Evolutionary conservation across 2,888 invertebrate genomes (phyloP).

Genomic region (Cephus spinipes): DNA sequence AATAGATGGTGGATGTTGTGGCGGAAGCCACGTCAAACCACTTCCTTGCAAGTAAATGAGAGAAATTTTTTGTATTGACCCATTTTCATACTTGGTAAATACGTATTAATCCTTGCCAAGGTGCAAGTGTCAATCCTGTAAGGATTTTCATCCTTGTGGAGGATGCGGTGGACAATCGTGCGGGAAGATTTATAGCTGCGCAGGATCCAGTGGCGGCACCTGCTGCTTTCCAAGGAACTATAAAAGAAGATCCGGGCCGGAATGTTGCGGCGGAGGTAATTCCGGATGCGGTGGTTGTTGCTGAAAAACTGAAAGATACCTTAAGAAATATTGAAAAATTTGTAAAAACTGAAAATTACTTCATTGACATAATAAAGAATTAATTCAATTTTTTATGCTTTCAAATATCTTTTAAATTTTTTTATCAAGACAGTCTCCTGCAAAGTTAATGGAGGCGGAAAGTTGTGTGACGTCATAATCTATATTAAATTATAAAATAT

Average conservation of each 20-base stretch:
- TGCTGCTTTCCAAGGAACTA: slow-evolving; percentile 43
- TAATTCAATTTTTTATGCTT: too few relatives aligned
- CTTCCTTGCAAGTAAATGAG: slow-evolving; percentile 32
- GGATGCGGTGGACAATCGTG: slow-evolving; percentile 43
- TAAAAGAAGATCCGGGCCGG: slow-evolving; percentile 36
- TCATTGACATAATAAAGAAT: too few relatives aligned
- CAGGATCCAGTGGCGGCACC: slow-evolving; percentile 35
- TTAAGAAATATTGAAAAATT: too few relatives aligned
- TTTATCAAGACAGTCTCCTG: too few relatives aligned
- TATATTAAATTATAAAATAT: too few relatives aligned
- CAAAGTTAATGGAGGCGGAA: too few relatives aligned
- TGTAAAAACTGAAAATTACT: too few relatives aligned
- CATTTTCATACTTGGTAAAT: not conserved
- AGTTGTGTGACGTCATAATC: too few relatives aligned
- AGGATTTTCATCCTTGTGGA: slow-evolving; percentile 29
- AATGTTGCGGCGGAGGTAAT: slow-evolving; percentile 38
- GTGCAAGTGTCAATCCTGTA: slow-evolving; percentile 39
- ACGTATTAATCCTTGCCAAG: slow-evolving; percentile 14
- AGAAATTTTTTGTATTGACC: not conserved
- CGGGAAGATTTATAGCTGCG: slow-evolving; percentile 42
- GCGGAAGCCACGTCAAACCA: slow-evolving; percentile 23
- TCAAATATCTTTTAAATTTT: too few relatives aligned
- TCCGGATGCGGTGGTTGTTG: slow-evolving; percentile 28
- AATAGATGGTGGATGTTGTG: slow-evolving; percentile 31
- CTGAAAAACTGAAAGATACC: slow-evolving; percentile 12